Conservation (phyloP, 2,797 vertebrate genomes). For the Pipistrellus nathusii region DNA sequence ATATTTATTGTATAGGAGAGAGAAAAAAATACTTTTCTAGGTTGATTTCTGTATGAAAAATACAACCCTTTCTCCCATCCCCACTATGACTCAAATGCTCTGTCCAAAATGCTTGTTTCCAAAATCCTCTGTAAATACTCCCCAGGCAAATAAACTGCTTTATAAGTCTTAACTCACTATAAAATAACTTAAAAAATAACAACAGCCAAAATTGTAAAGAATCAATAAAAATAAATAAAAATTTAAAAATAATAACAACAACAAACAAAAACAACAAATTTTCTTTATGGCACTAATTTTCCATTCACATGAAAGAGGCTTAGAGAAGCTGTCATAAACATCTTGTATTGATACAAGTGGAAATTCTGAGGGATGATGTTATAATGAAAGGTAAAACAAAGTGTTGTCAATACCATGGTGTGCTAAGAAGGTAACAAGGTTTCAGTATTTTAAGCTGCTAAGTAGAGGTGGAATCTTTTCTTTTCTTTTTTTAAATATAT, state of each 20-base stretch:
- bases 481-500: too few species aligned
- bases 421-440: slow-evolving; percentile 81
- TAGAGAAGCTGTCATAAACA: slow-evolving; percentile 84
- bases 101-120: background rate
- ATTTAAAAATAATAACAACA: too few species aligned
- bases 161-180: background rate
- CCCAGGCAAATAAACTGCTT: background rate
- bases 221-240: too few species aligned
- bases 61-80: background rate
- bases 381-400: slow-evolving; percentile 87
- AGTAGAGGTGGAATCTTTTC: slow-evolving; percentile 66
- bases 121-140: slow-evolving; percentile 7
- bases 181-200: background rate
- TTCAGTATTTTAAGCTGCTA: slow-evolving; percentile 83
- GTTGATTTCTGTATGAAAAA: background rate
- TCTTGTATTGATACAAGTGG: slow-evolving; percentile 83
- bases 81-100: background rate
- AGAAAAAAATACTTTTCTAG: background rate
- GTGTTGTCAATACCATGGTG: slow-evolving; percentile 80
- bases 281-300: slow-evolving; percentile 85
- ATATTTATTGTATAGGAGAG: background rate
- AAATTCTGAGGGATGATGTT: slow-evolving; percentile 84
- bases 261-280: slow-evolving; percentile 28
- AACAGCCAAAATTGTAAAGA: too few species aligned
- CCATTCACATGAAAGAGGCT: slow-evolving; percentile 83